phyloP scores from a whole-genome alignment of 2,797 vertebrate species.

The Cygnus olor region DNA sequence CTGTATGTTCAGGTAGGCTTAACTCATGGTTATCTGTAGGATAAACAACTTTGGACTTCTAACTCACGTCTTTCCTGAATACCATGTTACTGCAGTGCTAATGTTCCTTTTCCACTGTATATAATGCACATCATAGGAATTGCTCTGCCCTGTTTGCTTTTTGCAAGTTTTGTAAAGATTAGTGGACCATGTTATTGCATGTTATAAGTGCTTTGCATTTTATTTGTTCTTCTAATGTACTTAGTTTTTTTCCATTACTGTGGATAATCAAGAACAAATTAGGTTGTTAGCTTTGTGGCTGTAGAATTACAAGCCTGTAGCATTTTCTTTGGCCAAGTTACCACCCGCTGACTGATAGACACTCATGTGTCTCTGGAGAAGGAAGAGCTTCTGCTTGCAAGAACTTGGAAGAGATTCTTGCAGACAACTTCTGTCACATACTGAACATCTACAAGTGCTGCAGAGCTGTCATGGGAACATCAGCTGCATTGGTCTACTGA shows the following conservation, averaged over 20 bases:
- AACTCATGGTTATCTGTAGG: not conserved
- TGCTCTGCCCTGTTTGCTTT: not conserved
- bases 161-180: not conserved
- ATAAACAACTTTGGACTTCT: not conserved
- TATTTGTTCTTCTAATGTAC: not conserved
- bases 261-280: not conserved
- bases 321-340: not conserved
- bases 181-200: not conserved
- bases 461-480: slow-evolving; percentile 8
- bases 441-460: not conserved
- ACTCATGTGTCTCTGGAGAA: not conserved
- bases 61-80: not conserved
- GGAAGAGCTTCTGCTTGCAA: not conserved
- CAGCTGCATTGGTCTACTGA: slow-evolving; percentile 26
- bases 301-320: not conserved
- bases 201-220: not conserved
- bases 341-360: not conserved
- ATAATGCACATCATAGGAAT: not conserved
- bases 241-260: not conserved
- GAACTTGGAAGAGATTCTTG: not conserved
- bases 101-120: not conserved
- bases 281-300: not conserved
- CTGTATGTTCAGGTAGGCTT: not conserved
- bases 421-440: not conserved
- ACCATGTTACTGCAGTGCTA: not conserved